Percentiles rank a stretch among this genome's conserved stretches.
Conservation (phyloP, 2,888 invertebrate genomes). For the Dorcus parallelipipedus region DNA sequence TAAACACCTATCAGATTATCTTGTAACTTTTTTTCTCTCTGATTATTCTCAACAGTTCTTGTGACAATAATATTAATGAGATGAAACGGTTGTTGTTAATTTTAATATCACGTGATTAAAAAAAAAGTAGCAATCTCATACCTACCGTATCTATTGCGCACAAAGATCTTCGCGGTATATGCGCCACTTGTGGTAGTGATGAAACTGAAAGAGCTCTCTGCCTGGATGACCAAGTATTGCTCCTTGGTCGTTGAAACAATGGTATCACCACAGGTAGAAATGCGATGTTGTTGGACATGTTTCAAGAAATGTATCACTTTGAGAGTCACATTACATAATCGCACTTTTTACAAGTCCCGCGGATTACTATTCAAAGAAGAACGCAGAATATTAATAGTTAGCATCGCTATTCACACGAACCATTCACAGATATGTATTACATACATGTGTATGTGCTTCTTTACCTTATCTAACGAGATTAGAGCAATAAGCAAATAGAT, state of each 20-base stretch:
- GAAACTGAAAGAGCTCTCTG: slow-evolving; percentile 15
- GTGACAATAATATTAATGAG: neutral
- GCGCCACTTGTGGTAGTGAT: slow-evolving; percentile 6
- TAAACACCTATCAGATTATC: too few relatives aligned
- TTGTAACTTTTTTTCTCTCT: neutral
- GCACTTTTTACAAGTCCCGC: neutral
- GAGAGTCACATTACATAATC: slow-evolving; percentile 9
- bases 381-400: too few relatives aligned
- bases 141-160: slow-evolving; percentile 17
- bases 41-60: neutral
- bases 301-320: slow-evolving; percentile 3
- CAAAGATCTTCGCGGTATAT: slow-evolving; percentile 20
- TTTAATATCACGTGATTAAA: neutral
- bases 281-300: slow-evolving; percentile 9
- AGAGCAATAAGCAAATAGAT: slow-evolving; percentile 16
- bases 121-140: neutral
- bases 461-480: slow-evolving; percentile 12
- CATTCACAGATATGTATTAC: too few relatives aligned
- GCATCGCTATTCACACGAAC: too few relatives aligned
- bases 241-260: slow-evolving; percentile 21
- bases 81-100: neutral
- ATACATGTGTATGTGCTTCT: neutral
- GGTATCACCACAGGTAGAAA: slow-evolving; percentile 4
- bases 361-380: too few relatives aligned
- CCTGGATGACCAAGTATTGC: slow-evolving; percentile 23